Percentiles rank a stretch among this genome's conserved stretches.
phyloP scores from a whole-genome alignment of 1,140 invertebrate genomes.

The Diorhabda elongata region DNA sequence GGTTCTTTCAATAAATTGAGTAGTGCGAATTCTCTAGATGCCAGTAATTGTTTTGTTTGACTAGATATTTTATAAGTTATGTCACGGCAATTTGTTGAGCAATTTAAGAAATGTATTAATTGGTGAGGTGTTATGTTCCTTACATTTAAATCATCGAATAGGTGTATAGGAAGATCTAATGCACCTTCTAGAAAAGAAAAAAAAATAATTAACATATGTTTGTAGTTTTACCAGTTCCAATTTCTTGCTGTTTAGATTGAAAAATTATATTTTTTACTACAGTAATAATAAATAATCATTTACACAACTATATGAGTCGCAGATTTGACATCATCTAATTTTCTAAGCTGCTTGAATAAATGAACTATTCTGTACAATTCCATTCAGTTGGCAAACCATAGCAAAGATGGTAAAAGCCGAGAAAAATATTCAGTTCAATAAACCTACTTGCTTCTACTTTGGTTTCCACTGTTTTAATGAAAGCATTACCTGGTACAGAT shows the following conservation, averaged over 20 bases:
- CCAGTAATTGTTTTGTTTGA: not conserved
- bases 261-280: no score
- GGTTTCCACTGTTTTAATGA: conserved; percentile 7
- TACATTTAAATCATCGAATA: not conserved
- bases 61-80: not conserved
- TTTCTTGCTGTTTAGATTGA: no score
- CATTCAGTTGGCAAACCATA: no score
- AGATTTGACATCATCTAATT: no score
- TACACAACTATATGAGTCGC: no score
- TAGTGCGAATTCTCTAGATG: not conserved
- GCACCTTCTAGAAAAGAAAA: conserved; percentile 4
- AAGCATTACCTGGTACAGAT: conserved; percentile 27
- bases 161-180: not conserved
- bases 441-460: not conserved
- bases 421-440: conserved; percentile 1
- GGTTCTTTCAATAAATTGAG: conserved; percentile 17
- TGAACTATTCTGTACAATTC: no score
- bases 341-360: no score
- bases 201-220: not conserved
- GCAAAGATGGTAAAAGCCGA: not conserved
- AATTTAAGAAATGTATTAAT: conserved; percentile 6
- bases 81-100: conserved; percentile 2
- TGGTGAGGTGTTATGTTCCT: conserved; percentile 10
- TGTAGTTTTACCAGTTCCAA: not conserved
- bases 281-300: no score